Conservation (phyloP, 2,113 vertebrate species). For the Misgurnus mizolepis region DNA sequence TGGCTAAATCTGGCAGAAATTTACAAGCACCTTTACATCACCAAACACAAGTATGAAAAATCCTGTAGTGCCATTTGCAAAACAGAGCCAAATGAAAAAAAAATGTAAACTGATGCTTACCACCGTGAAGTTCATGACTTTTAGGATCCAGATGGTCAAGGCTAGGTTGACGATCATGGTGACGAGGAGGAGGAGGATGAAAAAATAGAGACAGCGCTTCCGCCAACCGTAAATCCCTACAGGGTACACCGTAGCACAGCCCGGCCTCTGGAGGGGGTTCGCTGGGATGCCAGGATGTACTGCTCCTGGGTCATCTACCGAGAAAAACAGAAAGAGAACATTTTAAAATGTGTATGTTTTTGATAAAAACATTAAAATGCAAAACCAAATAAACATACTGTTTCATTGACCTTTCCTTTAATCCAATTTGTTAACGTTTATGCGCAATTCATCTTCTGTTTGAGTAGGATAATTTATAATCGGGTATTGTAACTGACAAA, state of each 20-base stretch:
- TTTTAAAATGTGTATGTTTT: too few species aligned
- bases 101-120: constrained; percentile 74
- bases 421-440: neutral
- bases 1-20: too few species aligned
- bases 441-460: constrained; percentile 2
- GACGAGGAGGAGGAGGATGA: constrained; percentile 97
- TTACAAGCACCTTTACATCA: too few species aligned
- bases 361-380: neutral
- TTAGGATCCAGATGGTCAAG: constrained; percentile 99
- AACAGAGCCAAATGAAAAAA: neutral
- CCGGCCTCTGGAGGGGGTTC: constrained; percentile 85
- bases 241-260: constrained; percentile 86
- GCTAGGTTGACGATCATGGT: constrained; percentile 99
- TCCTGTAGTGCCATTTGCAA: too few species aligned
- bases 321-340: constrained; percentile 17
- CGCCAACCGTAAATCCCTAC: constrained; percentile 99
- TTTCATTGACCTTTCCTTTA: constrained; percentile 16
- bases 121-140: constrained; percentile 99
- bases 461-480: neutral
- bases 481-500: too few species aligned
- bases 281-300: constrained; percentile 94
- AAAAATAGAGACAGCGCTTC: constrained; percentile 99
- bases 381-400: neutral
- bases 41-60: too few species aligned
- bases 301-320: constrained; percentile 97